phyloP scores from a whole-genome alignment of 2,797 vertebrate genomes.

The Cyclura pinguis region DNA sequence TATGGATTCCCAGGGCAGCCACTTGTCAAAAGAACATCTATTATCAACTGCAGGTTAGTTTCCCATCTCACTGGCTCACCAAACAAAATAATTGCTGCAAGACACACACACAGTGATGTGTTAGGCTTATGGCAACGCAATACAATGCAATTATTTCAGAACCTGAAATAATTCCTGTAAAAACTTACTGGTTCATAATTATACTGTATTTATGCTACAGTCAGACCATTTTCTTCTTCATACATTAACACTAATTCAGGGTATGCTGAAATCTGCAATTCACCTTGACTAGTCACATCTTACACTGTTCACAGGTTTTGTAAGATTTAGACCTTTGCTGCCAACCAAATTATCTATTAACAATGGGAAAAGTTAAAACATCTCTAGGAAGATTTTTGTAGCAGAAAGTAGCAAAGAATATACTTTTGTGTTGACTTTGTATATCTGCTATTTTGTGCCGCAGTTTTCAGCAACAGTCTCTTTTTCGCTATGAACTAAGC shows the following conservation, averaged over 20 bases:
- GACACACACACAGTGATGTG: conserved; percentile 9
- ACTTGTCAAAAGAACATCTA: conserved; percentile 89
- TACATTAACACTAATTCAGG: background rate
- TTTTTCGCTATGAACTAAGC: background rate
- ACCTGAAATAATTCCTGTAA: background rate
- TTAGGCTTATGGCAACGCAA: background rate
- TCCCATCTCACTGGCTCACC: conserved; percentile 93
- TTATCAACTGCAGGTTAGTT: conserved; percentile 89
- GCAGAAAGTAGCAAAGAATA: background rate
- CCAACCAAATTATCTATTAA: background rate
- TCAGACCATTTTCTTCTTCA: background rate
- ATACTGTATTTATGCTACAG: background rate
- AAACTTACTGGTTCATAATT: background rate
- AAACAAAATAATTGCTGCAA: conserved; percentile 87
- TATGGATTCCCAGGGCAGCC: conserved; percentile 83
- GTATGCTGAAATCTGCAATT: background rate
- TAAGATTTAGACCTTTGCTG: background rate
- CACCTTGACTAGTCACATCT: background rate
- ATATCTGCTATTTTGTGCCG: background rate
- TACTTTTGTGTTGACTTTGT: background rate
- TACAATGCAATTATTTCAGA: background rate
- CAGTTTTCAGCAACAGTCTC: background rate
- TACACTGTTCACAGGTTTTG: background rate
- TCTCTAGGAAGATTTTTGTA: background rate
- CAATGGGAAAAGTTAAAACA: background rate